phyloP scores from a whole-genome alignment of 2,113 vertebrate species.

The Cyprinodon tularosa region DNA sequence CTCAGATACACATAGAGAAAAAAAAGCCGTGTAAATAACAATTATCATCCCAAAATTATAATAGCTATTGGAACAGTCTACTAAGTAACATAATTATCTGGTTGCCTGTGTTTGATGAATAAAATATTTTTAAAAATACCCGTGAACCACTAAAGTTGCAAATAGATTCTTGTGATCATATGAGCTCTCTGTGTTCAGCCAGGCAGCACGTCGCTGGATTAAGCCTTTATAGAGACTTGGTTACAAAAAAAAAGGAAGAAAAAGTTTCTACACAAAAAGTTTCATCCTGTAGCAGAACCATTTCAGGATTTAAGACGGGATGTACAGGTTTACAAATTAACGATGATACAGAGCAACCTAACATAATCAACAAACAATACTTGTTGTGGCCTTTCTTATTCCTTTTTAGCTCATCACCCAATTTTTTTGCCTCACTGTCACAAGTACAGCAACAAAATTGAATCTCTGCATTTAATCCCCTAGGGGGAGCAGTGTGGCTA shows the following conservation, averaged over 20 bases:
- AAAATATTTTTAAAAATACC: background rate
- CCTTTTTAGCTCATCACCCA: background rate
- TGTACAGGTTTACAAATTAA: background rate
- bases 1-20: too few species aligned
- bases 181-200: background rate
- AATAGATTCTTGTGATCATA: constrained; percentile 1
- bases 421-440: too few species aligned
- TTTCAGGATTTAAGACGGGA: background rate
- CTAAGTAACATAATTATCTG: too few species aligned
- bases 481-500: too few species aligned
- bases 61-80: too few species aligned
- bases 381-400: background rate
- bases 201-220: background rate
- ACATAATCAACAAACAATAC: background rate
- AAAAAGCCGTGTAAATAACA: too few species aligned
- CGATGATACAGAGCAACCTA: background rate
- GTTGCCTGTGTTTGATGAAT: too few species aligned
- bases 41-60: too few species aligned
- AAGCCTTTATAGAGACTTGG: background rate
- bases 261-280: background rate
- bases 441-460: too few species aligned
- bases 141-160: background rate
- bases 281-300: background rate
- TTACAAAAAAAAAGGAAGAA: background rate
- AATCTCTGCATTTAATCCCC: too few species aligned